phyloP scores from a whole-genome alignment of 2,113 vertebrate species.

The Mandrillus leucophaeus region DNA sequence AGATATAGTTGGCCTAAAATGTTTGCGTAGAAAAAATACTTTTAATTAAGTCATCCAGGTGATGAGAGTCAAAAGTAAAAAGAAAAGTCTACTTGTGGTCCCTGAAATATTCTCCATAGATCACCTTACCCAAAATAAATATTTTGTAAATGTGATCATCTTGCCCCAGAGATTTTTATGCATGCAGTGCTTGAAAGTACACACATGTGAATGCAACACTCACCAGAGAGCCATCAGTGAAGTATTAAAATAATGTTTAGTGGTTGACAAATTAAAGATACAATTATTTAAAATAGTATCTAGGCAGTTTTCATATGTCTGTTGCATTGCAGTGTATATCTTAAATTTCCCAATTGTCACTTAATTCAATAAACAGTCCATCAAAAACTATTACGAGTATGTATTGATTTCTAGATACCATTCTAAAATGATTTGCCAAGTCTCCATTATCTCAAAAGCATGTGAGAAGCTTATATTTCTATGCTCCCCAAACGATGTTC shows the following conservation, averaged over 20 bases:
- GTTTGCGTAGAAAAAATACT: neutral
- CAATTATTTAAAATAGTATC: neutral
- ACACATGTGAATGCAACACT: neutral
- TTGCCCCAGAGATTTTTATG: neutral
- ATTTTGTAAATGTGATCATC: neutral
- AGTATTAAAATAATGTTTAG: neutral
- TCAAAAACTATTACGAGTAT: neutral
- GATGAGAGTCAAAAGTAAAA: neutral
- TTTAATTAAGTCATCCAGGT: neutral
- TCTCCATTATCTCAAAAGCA: neutral
- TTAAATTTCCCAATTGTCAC: neutral
- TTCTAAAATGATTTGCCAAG: neutral
- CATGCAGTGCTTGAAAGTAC: neutral
- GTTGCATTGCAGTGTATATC: neutral
- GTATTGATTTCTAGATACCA: neutral
- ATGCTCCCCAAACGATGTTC: too few relatives aligned
- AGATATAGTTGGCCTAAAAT: neutral
- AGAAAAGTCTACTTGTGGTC: neutral
- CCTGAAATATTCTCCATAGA: neutral
- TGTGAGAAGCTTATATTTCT: too few relatives aligned
- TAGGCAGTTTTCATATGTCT: neutral
- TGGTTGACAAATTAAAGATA: neutral
- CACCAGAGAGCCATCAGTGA: neutral
- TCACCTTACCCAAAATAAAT: neutral
- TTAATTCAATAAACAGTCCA: neutral